Percentiles rank a stretch among this genome's conserved stretches.
Conservation (phyloP, 2,113 vertebrate genomes). For the Cochlearius cochlearius region DNA sequence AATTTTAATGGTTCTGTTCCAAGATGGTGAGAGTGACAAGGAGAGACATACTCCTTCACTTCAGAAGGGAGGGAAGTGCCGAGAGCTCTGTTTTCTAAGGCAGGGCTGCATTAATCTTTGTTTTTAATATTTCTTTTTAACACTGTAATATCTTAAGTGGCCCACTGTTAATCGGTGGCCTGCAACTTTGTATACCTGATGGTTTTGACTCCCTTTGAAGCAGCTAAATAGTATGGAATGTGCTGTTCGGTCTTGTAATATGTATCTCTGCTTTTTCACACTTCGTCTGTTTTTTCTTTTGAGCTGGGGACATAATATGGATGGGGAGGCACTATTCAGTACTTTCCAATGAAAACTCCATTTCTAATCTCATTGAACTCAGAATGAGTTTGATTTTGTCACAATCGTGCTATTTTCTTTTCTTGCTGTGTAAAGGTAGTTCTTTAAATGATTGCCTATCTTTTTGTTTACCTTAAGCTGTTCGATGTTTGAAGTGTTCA, state of each 20-base stretch:
- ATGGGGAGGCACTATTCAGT: not conserved
- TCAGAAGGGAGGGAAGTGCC: not conserved
- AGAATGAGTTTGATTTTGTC: fast-evolving
- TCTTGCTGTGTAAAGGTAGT: not conserved
- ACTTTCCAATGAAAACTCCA: fast-evolving
- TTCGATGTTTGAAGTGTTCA: not conserved
- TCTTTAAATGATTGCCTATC: not conserved
- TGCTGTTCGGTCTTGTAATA: not conserved
- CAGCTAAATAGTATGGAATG: not conserved
- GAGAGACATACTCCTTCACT: not conserved
- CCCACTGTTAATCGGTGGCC: not conserved
- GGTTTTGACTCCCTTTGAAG: not conserved
- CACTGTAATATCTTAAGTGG: not conserved
- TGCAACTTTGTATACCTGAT: not conserved
- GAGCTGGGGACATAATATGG: fast-evolving
- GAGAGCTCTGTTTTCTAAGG: not conserved
- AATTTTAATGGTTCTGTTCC: not conserved
- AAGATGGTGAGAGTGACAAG: not conserved
- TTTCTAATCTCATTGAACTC: not conserved
- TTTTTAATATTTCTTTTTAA: not conserved
- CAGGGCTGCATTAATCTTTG: not conserved
- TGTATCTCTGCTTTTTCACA: not conserved
- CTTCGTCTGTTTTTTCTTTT: not conserved
- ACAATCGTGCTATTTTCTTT: not conserved
- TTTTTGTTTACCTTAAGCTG: not conserved